Evolutionary conservation across 1,140 invertebrate genomes (phyloP).

Genomic region (Pachypeltis micranthus): DNA sequence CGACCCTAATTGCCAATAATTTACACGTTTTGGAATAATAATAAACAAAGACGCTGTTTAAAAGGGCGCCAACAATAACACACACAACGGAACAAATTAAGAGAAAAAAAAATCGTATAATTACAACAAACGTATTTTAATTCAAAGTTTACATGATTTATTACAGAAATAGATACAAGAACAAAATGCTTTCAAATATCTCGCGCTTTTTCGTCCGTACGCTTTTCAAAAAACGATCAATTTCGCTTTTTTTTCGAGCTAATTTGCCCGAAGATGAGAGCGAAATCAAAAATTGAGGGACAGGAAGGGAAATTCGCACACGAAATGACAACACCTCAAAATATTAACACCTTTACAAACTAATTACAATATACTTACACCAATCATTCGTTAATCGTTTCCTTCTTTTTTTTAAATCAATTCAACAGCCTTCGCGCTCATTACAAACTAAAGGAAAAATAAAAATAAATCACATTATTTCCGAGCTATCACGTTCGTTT

Average conservation of each 20-base stretch:
- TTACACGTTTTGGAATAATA: too few relatives aligned
- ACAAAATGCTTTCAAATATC: slow-evolving; percentile 1
- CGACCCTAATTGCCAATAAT: too few relatives aligned
- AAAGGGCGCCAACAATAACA: too few relatives aligned
- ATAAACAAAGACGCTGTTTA: too few relatives aligned
- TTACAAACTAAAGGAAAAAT: neutral
- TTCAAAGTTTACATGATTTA: slow-evolving; percentile 19
- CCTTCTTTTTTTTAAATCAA: neutral
- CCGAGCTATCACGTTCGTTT: neutral
- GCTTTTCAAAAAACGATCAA: neutral
- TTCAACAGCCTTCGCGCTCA: neutral
- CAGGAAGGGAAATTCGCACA: neutral
- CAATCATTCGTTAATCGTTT: neutral
- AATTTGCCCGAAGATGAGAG: neutral
- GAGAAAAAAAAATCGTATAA: too few relatives aligned
- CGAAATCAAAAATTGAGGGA: neutral
- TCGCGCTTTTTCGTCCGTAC: slow-evolving; percentile 9
- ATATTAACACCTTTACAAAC: neutral
- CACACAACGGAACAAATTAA: too few relatives aligned
- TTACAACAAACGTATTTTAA: too few relatives aligned
- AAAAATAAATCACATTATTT: neutral
- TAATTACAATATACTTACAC: neutral
- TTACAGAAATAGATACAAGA: slow-evolving; percentile 23
- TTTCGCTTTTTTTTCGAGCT: neutral
- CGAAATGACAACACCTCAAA: neutral